A percentile compares a stretch with the other conserved stretches of the same genome.
phyloP scores from a whole-genome alignment of 2,113 vertebrate genomes.

The Kobus ellipsiprymnus region DNA sequence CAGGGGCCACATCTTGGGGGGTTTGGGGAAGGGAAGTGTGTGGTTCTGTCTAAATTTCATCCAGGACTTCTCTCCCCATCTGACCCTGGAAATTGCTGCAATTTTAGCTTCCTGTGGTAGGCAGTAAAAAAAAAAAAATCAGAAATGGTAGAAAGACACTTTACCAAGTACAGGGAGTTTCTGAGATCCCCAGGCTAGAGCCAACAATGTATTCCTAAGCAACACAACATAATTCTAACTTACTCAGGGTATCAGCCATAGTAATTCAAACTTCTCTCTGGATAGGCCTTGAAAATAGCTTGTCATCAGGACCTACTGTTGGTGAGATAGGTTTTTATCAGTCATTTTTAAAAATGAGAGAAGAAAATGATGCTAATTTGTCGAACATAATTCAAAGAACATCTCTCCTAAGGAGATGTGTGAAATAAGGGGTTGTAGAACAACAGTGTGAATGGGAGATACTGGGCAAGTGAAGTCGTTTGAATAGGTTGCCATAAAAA shows the following conservation, averaged over 20 bases:
- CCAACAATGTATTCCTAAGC: neutral
- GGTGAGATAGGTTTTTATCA: neutral
- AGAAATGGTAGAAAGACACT: constrained; percentile 57
- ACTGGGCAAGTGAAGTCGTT: neutral
- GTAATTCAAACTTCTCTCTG: neutral
- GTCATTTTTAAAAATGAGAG: constrained; percentile 20
- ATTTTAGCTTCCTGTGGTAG: constrained; percentile 74
- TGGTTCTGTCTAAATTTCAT: constrained; percentile 72
- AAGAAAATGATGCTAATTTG: neutral
- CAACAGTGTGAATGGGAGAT: neutral
- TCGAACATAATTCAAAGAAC: neutral
- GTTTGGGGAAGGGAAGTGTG: constrained; percentile 63
- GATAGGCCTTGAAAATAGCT: neutral
- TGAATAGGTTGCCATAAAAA: constrained; percentile 63
- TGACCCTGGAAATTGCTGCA: constrained; percentile 74
- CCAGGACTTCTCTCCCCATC: constrained; percentile 67
- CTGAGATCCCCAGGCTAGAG: neutral
- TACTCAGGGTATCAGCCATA: neutral
- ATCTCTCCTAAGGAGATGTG: neutral
- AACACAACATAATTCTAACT: neutral
- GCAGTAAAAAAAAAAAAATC: constrained; percentile 56
- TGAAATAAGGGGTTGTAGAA: neutral
- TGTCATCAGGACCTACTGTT: neutral
- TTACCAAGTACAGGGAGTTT: constrained; percentile 38
- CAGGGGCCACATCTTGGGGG: constrained; percentile 61